Evolutionary conservation across 64 coral and sea anemone genomes (phyloP).

Genomic region (Stichodactyla mertensii): DNA sequence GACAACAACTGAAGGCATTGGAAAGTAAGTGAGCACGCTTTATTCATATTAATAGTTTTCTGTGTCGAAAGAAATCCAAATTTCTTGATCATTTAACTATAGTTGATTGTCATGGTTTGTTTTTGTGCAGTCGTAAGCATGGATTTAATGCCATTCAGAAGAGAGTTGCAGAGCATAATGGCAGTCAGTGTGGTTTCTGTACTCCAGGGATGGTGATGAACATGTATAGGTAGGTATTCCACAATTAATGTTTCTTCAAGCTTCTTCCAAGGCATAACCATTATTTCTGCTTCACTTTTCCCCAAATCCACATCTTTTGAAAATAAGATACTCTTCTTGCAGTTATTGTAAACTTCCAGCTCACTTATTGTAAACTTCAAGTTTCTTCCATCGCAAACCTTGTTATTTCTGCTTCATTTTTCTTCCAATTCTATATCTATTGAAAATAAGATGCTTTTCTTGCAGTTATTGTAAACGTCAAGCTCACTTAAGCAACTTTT

Average conservation of each 20-base stretch:
- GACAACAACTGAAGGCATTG: constrained; percentile 85
- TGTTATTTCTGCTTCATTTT: too few species aligned
- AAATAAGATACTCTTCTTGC: neutral
- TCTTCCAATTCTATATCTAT: too few species aligned
- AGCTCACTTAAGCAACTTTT: neutral
- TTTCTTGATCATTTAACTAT: too few species aligned
- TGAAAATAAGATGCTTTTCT: too few species aligned
- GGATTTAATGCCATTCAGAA: constrained; percentile 77
- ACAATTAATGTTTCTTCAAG: too few species aligned
- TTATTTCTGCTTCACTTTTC: neutral
- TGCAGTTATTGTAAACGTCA: neutral
- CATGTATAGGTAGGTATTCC: constrained; percentile 4
- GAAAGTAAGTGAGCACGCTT: constrained; percentile 61
- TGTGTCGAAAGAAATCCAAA: too few species aligned
- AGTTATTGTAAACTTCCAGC: neutral
- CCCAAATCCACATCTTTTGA: neutral
- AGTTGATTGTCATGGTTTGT: neutral
- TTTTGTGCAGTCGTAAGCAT: constrained; percentile 9
- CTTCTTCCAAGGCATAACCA: neutral
- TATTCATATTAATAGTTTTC: neutral
- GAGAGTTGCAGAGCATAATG: constrained; percentile 77
- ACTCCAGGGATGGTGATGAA: constrained; percentile 84
- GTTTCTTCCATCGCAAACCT: too few species aligned
- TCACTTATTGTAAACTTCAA: too few species aligned
- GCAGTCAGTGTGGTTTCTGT: constrained; percentile 84